Conservation (phyloP, 2,888 invertebrate genomes). For the Clunio marinus region DNA sequence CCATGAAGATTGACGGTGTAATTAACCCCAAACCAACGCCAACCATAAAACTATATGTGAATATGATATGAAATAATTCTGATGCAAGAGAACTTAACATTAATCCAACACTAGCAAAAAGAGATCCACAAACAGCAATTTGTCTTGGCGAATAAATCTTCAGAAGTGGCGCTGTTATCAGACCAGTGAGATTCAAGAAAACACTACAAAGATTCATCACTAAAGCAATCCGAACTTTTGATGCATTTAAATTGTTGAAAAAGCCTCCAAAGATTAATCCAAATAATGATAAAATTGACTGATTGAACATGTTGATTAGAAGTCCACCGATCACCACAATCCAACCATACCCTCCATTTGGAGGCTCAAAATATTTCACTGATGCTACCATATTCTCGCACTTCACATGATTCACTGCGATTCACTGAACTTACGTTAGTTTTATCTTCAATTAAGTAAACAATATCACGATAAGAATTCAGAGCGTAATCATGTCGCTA, state of each 20-base stretch:
- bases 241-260: conserved; percentile 59
- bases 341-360: conserved; percentile 75
- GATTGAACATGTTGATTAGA: conserved; percentile 65
- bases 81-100: conserved; percentile 55
- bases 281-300: conserved; percentile 66
- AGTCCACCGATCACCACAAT: conserved; percentile 64
- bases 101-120: conserved; percentile 55
- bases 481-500: neutral
- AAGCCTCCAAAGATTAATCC: conserved; percentile 65
- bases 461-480: conserved; percentile 7
- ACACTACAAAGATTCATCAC: conserved; percentile 65
- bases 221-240: conserved; percentile 63
- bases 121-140: conserved; percentile 56
- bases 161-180: conserved; percentile 66
- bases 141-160: conserved; percentile 55
- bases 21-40: conserved; percentile 66
- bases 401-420: neutral
- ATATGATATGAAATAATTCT: conserved; percentile 54
- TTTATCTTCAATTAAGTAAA: neutral
- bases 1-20: conserved; percentile 66
- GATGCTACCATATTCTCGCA: no score
- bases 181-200: conserved; percentile 59
- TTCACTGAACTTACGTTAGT: neutral
- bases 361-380: conserved; percentile 46
- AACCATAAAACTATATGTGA: conserved; percentile 57